Base-by-base conservation (phyloP, 2,888 invertebrate genomes). In the Cyrtodaria siliqua region DNA sequence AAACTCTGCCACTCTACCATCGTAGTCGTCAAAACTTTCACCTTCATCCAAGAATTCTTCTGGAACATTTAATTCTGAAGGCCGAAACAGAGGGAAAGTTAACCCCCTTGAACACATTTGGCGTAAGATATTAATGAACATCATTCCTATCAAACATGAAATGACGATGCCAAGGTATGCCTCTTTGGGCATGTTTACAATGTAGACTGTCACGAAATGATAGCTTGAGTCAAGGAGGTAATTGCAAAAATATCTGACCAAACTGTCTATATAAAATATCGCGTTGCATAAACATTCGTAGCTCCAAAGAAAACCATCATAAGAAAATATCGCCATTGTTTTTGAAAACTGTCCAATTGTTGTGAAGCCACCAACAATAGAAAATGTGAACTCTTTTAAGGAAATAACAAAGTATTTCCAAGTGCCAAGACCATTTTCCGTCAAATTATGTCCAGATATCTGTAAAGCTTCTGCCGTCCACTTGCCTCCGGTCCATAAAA, bases 151-250 rank as follows among this genome's bases (percentile, higher is more conserved):
- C 1, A 83, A 49, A 42, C 73, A 49, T 55, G 79, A 81, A 18
- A 86, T 72, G 1, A 85, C 23, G n/a, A 88, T 70, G 1, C 86
- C 90, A 2, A 89, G 57, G 57, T 88, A 90, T 2, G 88, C 86
- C 66, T 90, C 89, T 59, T 79, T 84, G 9, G 81, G 82, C 57
- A 86, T 75, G 18, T 78, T 81, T 29, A 75, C 69, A 18, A 85
- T 24, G 56, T 76, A 79, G 18, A 75, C 63, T 20, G 77, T 83
- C 16, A 87, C 57, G 24, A 83, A 71, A 20, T 69, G 64, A 44
- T 75, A 83, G 18, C 62, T 60, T 12, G 33, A 42, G 29, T 82
- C 77, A 12, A 64, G 44, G 24, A 66, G 23, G 14, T 61, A 44
- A 23, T 49, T 57, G 24, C 49, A 47, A 4, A 53, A 24, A 50